phyloP scores from a whole-genome alignment of 2,797 vertebrate genomes.

The Cynodonichthys magdalenae region DNA sequence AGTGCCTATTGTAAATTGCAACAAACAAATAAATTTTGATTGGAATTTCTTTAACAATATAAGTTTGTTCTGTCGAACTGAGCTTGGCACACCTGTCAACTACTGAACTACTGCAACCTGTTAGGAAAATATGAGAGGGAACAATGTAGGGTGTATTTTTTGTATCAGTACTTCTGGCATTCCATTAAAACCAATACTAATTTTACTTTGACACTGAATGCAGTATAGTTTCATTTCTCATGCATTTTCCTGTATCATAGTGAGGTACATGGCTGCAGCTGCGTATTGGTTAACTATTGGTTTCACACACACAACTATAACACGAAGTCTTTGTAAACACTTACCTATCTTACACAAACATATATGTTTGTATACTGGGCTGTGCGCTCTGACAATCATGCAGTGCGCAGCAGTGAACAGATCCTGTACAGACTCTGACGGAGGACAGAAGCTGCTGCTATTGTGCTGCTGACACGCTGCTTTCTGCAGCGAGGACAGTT shows the following conservation, averaged over 20 bases:
- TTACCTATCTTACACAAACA: slow-evolving; percentile 4
- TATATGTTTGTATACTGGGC: slow-evolving; percentile 11
- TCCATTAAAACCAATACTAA: no score
- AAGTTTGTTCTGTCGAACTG: no score
- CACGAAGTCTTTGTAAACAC: slow-evolving; percentile 13
- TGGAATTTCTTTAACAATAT: no score
- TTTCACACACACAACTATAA: neutral
- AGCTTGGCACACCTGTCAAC: no score
- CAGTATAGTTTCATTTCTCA: neutral
- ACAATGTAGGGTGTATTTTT: no score
- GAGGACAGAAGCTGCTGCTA: slow-evolving; percentile 42
- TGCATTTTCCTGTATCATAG: neutral
- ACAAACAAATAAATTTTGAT: no score
- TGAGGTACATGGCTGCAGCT: slow-evolving; percentile 1
- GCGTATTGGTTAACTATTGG: neutral
- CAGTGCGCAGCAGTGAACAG: slow-evolving; percentile 30
- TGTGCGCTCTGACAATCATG: slow-evolving; percentile 32
- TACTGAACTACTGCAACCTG: no score
- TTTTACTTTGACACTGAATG: neutral
- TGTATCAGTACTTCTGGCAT: no score
- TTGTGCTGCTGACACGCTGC: slow-evolving; percentile 43
- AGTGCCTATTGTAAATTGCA: no score
- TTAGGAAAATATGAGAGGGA: no score
- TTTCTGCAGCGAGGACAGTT: slow-evolving; percentile 30
- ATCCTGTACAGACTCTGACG: slow-evolving; percentile 34